phyloP scores from a whole-genome alignment of 30 jellyfish, hydroid and myxozoan species.

The Nemopilema nomurai region DNA sequence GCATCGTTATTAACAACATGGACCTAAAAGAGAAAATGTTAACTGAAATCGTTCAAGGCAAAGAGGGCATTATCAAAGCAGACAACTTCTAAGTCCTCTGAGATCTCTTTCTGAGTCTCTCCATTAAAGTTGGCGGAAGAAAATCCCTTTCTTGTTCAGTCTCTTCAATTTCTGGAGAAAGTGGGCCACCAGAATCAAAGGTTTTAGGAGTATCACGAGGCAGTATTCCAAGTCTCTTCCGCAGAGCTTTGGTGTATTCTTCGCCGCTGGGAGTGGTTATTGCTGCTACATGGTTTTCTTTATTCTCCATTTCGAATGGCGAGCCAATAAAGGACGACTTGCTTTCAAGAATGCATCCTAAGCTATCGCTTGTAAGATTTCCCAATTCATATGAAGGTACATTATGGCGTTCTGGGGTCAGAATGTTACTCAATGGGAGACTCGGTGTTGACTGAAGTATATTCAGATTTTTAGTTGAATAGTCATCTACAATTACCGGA shows the following conservation, averaged over 20 bases:
- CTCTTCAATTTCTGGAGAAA: constrained; percentile 12
- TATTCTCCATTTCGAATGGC: constrained; percentile 8
- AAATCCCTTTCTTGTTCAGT: background rate
- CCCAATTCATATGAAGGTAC: background rate
- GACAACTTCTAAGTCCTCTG: constrained; percentile 4
- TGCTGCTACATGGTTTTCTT: background rate
- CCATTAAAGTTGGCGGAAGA: constrained; percentile 32
- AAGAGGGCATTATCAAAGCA: background rate
- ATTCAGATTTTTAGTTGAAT: background rate
- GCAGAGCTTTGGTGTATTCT: background rate
- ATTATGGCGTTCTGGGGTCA: background rate
- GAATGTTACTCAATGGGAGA: background rate
- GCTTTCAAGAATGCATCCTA: constrained; percentile 8
- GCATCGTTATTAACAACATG: no score
- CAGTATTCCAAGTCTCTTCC: constrained; percentile 25
- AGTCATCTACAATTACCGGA: background rate
- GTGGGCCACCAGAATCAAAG: background rate
- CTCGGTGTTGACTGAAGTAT: background rate
- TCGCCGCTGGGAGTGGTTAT: constrained; percentile 12
- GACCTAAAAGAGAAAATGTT: no score
- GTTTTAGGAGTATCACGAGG: constrained; percentile 9
- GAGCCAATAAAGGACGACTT: constrained; percentile 3
- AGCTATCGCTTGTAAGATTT: constrained; percentile 22
- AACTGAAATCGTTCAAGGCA: no score
- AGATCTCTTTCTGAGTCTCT: constrained; percentile 25